Evolutionary conservation across 2,888 invertebrate species (phyloP).

Genomic region (Drosophila koepferae): DNA sequence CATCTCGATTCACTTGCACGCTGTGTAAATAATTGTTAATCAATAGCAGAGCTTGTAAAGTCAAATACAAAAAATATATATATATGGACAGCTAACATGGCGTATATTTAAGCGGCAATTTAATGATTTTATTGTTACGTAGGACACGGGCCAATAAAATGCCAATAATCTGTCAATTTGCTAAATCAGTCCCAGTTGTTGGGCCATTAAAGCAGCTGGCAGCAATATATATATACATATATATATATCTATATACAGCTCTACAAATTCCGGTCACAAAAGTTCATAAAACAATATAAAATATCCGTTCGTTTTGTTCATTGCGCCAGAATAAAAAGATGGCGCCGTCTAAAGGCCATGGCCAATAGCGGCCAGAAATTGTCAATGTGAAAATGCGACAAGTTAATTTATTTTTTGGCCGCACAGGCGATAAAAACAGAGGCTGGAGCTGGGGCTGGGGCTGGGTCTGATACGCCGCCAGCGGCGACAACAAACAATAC

Average conservation of each 20-base stretch:
- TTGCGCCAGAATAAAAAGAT: constrained; percentile 46
- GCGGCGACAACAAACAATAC: constrained; percentile 47
- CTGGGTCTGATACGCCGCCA: constrained; percentile 5
- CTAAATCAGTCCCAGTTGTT: constrained; percentile 74
- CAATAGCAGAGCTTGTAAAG: constrained; percentile 31
- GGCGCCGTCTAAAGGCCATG: constrained; percentile 53
- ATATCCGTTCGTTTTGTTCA: constrained; percentile 44
- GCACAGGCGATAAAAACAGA: constrained; percentile 57
- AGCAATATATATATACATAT: constrained; percentile 16
- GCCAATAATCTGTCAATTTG: constrained; percentile 77
- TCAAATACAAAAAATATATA: constrained; percentile 4
- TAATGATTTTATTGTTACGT: constrained; percentile 34
- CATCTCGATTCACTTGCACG: not conserved
- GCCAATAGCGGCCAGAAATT: constrained; percentile 61
- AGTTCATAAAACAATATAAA: constrained; percentile 78
- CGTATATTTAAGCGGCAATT: constrained; percentile 42
- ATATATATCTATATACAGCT: constrained; percentile 28
- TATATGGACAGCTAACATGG: constrained; percentile 25
- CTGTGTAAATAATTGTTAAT: constrained; percentile 21
- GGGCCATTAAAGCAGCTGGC: constrained; percentile 51
- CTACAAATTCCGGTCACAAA: constrained; percentile 41
- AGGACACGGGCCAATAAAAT: constrained; percentile 59
- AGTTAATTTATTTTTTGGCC: constrained; percentile 73
- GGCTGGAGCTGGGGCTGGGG: not conserved
- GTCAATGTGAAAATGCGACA: constrained; percentile 71